Conservation (phyloP, 2,888 invertebrate species). For the Xanthorhoe designata region DNA sequence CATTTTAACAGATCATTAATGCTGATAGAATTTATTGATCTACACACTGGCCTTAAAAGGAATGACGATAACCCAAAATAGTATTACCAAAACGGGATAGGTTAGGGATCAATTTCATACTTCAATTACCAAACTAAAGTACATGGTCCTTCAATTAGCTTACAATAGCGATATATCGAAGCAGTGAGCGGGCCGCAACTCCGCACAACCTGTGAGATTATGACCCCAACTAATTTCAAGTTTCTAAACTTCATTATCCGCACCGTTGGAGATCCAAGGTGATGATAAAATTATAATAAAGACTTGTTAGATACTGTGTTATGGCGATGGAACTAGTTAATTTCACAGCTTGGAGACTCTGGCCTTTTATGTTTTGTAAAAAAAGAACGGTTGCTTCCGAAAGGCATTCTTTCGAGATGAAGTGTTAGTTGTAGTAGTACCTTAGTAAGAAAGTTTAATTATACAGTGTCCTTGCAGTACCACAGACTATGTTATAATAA, state of each 20-base stretch:
- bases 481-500: too few relatives aligned
- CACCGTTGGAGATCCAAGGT: conserved; percentile 73
- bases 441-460: neutral
- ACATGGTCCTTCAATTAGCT: conserved; percentile 49
- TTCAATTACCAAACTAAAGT: conserved; percentile 36
- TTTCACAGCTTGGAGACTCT: conserved; percentile 39
- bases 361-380: conserved; percentile 28
- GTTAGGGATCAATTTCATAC: conserved; percentile 28
- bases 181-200: conserved; percentile 38
- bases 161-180: conserved; percentile 47
- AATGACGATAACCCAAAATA: neutral
- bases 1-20: neutral
- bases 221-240: conserved; percentile 77
- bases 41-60: neutral
- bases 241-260: conserved; percentile 79
- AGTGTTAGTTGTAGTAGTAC: neutral
- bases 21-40: neutral
- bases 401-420: conserved; percentile 1
- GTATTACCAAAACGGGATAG: conserved; percentile 1
- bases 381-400: conserved; percentile 18
- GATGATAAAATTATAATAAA: conserved; percentile 72
- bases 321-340: conserved; percentile 37
- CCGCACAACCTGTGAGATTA: conserved; percentile 67
- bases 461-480: too few relatives aligned
- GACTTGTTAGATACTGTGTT: conserved; percentile 49